phyloP scores from a whole-genome alignment of 2,113 vertebrate species.

The Toxotes chatareus region DNA sequence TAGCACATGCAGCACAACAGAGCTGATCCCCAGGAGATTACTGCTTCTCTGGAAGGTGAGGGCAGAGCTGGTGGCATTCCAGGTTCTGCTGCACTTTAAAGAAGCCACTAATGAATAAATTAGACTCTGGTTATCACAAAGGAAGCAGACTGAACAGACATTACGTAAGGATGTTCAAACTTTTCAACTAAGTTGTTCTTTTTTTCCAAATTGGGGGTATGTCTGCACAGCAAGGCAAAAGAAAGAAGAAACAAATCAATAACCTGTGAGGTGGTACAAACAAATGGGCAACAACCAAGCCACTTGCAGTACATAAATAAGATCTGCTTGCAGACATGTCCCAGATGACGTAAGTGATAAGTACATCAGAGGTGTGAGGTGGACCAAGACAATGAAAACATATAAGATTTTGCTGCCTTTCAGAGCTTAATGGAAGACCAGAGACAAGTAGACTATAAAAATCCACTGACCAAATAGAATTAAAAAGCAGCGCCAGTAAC shows the following conservation, averaged over 20 bases:
- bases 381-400: no score
- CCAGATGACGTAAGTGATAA: no score
- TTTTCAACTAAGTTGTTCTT: not conserved
- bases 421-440: not conserved
- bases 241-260: not conserved
- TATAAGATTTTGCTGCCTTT: no score
- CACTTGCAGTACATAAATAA: not conserved
- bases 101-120: slow-evolving; percentile 44
- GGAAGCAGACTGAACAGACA: not conserved
- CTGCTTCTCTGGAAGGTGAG: slow-evolving; percentile 25
- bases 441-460: not conserved
- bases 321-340: not conserved
- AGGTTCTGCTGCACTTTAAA: slow-evolving; percentile 25
- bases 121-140: not conserved
- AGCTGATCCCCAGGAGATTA: slow-evolving; percentile 36
- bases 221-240: no score
- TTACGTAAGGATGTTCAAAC: not conserved
- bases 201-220: not conserved
- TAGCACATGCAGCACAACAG: slow-evolving; percentile 20
- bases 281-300: not conserved
- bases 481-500: not conserved
- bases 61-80: slow-evolving; percentile 1
- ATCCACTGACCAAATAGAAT: not conserved
- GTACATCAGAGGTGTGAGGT: not conserved
- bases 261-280: not conserved